Evolutionary conservation across 37 sponge, comb jelly and placozoan genomes (phyloP).

Genomic region (Dysidea cf. avara): DNA sequence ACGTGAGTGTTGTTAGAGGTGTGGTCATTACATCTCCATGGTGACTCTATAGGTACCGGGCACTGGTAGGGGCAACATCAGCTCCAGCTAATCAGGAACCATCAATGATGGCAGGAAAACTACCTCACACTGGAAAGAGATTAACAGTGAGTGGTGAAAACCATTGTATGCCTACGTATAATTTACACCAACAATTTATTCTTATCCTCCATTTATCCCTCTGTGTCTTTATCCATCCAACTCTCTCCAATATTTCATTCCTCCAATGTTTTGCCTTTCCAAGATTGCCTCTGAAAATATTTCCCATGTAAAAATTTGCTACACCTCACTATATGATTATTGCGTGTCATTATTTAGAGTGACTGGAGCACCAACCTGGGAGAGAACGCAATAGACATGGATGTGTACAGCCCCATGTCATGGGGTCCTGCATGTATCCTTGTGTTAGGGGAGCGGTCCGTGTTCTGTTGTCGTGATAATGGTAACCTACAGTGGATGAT

Average conservation of each 20-base stretch:
- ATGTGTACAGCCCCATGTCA: slow-evolving; percentile 9
- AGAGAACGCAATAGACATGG: slow-evolving; percentile 64
- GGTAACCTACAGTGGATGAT: slow-evolving; percentile 73
- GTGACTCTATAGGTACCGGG: neutral
- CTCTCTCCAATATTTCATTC: no score
- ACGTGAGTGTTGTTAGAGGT: slow-evolving; percentile 19
- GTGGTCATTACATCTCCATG: neutral
- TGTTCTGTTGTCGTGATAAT: slow-evolving; percentile 72
- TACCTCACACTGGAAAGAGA: neutral
- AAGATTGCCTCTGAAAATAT: no score
- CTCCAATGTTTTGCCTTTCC: no score
- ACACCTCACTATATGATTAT: neutral
- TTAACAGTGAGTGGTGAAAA: neutral
- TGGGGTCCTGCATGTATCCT: slow-evolving; percentile 34
- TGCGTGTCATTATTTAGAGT: slow-evolving; percentile 28
- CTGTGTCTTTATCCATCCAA: no score
- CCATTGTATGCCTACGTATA: neutral
- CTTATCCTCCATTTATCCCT: no score
- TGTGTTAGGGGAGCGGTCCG: slow-evolving; percentile 67
- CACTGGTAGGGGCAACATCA: slow-evolving; percentile 1
- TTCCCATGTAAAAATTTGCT: neutral
- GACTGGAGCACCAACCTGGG: slow-evolving; percentile 81
- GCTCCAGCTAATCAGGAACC: neutral
- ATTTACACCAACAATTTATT: no score
- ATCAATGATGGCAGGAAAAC: neutral